These are phyloP conservation scores for Perizoma affinitatum DNA, from an alignment of 2,888 invertebrate species.

Conservation along the genomic window DNA sequence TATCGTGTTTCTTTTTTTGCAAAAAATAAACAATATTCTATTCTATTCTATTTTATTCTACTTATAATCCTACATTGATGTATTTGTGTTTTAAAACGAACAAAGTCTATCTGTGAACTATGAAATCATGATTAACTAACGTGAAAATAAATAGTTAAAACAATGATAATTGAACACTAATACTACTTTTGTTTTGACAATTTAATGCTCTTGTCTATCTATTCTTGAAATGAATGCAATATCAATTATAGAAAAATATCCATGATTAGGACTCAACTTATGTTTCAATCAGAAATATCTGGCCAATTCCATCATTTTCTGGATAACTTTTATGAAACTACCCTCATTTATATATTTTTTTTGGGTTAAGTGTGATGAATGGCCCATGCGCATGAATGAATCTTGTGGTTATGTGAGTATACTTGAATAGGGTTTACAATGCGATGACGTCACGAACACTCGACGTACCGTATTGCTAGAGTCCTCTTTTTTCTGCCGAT, in stretches of 20 bases:
- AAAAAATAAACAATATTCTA: too few relatives aligned
- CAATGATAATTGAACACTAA: too few relatives aligned
- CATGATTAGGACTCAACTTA: not conserved
- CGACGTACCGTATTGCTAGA: slow-evolving; percentile 66
- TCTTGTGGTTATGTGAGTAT: slow-evolving; percentile 14
- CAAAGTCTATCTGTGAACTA: not conserved
- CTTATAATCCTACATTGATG: too few relatives aligned
- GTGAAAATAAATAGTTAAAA: not conserved
- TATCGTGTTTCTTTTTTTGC: too few relatives aligned
- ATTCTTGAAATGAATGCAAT: too few relatives aligned
- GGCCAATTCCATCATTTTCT: not conserved
- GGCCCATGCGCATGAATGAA: slow-evolving; percentile 27
- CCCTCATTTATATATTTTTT: slow-evolving; percentile 8
- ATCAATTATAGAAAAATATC: too few relatives aligned
- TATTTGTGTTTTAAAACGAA: too few relatives aligned
- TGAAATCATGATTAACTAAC: slow-evolving; percentile 1
- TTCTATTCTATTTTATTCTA: too few relatives aligned
- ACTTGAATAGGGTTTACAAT: slow-evolving; percentile 18
- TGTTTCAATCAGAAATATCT: not conserved
- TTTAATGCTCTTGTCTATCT: too few relatives aligned
- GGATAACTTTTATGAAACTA: slow-evolving; percentile 6
- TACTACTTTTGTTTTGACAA: too few relatives aligned
- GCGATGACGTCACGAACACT: slow-evolving; percentile 46
- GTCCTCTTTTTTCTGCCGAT: slow-evolving; percentile 63
- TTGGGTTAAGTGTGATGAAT: slow-evolving; percentile 20